These are phyloP conservation scores for Pagrus major DNA, from an alignment of 2,113 vertebrate genomes.

Conservation along the genomic window DNA sequence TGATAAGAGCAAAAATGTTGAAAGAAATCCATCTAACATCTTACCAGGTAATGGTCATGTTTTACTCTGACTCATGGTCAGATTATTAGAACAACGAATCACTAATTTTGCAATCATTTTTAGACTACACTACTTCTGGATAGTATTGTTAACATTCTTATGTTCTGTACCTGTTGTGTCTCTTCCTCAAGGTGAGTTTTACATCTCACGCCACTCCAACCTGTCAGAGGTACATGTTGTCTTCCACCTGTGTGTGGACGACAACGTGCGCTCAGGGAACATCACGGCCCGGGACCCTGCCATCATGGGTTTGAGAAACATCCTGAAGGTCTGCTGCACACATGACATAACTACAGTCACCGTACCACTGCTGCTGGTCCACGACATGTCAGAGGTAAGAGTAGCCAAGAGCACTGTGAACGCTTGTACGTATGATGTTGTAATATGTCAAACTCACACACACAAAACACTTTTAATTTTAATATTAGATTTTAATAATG, in stretches of 20 bases:
- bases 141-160: too few species aligned
- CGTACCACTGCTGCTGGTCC: slow-evolving; percentile 94
- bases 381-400: slow-evolving; percentile 98
- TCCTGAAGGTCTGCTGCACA: slow-evolving; percentile 98
- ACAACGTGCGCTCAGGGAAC: slow-evolving; percentile 93
- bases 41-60: slow-evolving; percentile 86
- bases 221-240: slow-evolving; percentile 95
- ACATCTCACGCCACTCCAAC: slow-evolving; percentile 96
- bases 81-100: not conserved
- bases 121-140: not conserved
- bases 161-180: not conserved
- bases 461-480: not conserved
- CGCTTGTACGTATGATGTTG: not conserved
- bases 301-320: slow-evolving; percentile 97
- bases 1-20: slow-evolving; percentile 91
- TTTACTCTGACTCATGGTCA: not conserved
- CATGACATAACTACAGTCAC: slow-evolving; percentile 96
- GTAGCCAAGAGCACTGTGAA: not conserved
- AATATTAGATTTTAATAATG: not conserved
- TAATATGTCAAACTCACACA: not conserved
- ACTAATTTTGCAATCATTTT: not conserved
- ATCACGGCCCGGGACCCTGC: slow-evolving; percentile 96
- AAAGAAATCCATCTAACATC: slow-evolving; percentile 94
- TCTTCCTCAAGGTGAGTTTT: slow-evolving; percentile 91
- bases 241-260: slow-evolving; percentile 98